Conservation (phyloP, 2,113 vertebrate species). For the Toxostoma redivivum region DNA sequence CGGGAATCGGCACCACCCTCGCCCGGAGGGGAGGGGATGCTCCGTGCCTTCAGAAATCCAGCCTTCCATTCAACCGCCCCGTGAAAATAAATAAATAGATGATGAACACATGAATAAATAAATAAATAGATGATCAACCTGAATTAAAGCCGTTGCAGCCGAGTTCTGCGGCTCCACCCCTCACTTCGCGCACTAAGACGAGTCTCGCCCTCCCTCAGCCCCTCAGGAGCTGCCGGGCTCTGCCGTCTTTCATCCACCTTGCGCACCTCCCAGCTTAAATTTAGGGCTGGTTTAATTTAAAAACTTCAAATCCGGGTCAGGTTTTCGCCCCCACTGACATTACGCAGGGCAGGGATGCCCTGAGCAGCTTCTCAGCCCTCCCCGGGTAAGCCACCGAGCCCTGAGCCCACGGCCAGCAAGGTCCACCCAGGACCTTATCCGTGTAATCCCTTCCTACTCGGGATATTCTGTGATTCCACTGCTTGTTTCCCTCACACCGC, state of each 20-base stretch:
- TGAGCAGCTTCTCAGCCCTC: background rate
- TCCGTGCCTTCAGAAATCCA: background rate
- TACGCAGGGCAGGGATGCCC: background rate
- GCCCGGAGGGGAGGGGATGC: background rate
- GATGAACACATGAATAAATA: background rate
- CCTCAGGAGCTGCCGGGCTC: background rate
- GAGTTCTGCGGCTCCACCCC: background rate
- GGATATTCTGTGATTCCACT: background rate
- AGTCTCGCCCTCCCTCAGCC: background rate
- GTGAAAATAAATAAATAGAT: background rate
- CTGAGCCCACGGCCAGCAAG: background rate
- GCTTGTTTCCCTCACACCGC: background rate
- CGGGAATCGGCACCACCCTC: background rate
- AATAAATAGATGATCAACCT: background rate
- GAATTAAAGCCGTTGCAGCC: background rate
- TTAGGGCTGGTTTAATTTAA: fast-evolving
- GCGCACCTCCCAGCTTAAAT: background rate
- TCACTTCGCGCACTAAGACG: background rate
- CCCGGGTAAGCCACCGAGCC: background rate
- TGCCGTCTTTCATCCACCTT: background rate
- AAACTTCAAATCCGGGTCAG: background rate
- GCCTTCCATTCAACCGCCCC: background rate
- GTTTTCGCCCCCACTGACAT: no score
- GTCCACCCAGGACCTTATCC: background rate
- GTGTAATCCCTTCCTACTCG: background rate